Percentiles rank a stretch among this genome's conserved stretches.
Evolutionary conservation across 2,113 vertebrate genomes (phyloP).

Genomic region (Ailurus styani): DNA sequence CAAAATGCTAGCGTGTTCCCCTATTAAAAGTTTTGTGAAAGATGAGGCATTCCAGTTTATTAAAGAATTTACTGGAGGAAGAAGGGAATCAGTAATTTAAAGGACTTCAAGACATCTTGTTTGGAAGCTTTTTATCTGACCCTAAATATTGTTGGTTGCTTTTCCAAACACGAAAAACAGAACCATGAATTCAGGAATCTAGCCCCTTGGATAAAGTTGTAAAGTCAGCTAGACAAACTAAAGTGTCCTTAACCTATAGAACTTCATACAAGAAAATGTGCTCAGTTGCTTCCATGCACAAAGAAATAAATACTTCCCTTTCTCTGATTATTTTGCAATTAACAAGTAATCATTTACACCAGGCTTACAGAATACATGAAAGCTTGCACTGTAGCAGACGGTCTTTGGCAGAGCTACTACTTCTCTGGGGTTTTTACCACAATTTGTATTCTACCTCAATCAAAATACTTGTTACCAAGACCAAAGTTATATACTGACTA

Average conservation of each 20-base stretch:
- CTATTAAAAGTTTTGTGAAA: background rate
- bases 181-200: background rate
- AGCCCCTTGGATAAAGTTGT: background rate
- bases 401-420: background rate
- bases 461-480: background rate
- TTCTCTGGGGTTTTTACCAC: background rate
- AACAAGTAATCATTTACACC: background rate
- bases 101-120: background rate
- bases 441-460: background rate
- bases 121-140: background rate
- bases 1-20: background rate
- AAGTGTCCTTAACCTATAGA: too few species aligned
- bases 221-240: too few species aligned
- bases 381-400: too few species aligned
- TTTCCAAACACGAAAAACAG: background rate
- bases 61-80: background rate
- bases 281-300: too few species aligned
- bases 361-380: background rate
- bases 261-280: too few species aligned
- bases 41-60: background rate
- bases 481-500: background rate
- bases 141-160: background rate
- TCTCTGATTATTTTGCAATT: background rate
- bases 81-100: background rate
- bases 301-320: background rate